These are phyloP conservation scores for Yoshiicerus persimilis DNA, from an alignment of 1,140 invertebrate genomes.

Conservation along the genomic window DNA sequence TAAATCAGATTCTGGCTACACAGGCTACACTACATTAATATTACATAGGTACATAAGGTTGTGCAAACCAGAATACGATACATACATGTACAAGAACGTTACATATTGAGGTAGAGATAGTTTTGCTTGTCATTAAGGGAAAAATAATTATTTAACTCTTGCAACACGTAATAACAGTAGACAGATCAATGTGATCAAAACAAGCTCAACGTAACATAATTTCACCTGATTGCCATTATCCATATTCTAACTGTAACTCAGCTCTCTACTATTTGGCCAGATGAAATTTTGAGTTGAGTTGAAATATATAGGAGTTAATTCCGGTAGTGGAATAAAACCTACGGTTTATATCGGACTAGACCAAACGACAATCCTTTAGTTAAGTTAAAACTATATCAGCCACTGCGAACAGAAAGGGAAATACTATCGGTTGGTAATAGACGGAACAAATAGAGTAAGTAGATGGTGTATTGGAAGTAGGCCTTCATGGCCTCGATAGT, in stretches of 20 bases:
- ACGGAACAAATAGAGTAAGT: not conserved
- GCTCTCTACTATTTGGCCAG: too few relatives aligned
- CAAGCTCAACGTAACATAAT: not conserved
- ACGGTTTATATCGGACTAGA: too few relatives aligned
- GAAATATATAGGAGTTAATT: too few relatives aligned
- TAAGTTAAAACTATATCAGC: too few relatives aligned
- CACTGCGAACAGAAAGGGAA: not conserved
- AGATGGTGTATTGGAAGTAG: not conserved
- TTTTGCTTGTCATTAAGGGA: not conserved
- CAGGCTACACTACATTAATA: not conserved
- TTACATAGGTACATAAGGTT: too few relatives aligned
- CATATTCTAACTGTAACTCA: too few relatives aligned
- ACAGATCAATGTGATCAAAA: not conserved
- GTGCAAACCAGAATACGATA: not conserved
- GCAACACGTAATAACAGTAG: not conserved
- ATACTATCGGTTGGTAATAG: not conserved
- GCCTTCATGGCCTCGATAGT: conserved; percentile 58
- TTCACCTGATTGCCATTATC: too few relatives aligned
- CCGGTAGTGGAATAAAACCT: too few relatives aligned
- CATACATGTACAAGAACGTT: not conserved
- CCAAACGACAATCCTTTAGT: too few relatives aligned
- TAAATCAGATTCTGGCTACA: not conserved
- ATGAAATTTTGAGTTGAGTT: too few relatives aligned
- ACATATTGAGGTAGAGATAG: not conserved
- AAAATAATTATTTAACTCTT: not conserved